Conservation (phyloP, 1,140 invertebrate genomes). For the Dreissena polymorpha region DNA sequence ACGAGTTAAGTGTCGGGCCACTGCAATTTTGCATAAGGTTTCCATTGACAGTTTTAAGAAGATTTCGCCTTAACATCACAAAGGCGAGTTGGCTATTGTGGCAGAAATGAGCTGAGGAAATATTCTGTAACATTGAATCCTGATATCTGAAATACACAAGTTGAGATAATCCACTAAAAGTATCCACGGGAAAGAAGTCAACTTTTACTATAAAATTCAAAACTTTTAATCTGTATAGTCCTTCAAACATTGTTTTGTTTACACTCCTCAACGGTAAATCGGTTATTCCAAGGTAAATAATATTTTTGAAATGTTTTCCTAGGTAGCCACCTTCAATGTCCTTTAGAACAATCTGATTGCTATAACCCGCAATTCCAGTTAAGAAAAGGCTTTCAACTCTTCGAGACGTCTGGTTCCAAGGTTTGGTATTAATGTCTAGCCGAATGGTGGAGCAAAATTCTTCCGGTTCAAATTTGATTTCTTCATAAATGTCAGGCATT, state of each 20-base stretch:
- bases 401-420: not conserved
- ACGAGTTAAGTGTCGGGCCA: slow-evolving; percentile 10
- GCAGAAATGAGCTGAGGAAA: slow-evolving; percentile 17
- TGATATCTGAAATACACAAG: not conserved
- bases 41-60: not conserved
- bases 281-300: too few relatives aligned
- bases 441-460: not conserved
- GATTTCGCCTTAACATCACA: not conserved
- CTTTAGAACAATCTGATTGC: not conserved
- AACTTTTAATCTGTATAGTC: not conserved
- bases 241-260: not conserved
- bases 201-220: not conserved
- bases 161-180: not conserved
- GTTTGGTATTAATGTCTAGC: not conserved
- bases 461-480: not conserved
- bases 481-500: not conserved
- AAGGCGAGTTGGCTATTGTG: slow-evolving; percentile 3
- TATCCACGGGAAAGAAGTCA: not conserved
- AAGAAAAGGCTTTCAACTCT: not conserved
- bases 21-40: not conserved
- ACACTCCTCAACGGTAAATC: not conserved
- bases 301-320: too few relatives aligned
- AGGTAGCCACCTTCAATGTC: not conserved
- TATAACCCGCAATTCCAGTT: not conserved
- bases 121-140: not conserved